A percentile compares a stretch with the other conserved stretches of the same genome.
Conservation (phyloP, 2,797 vertebrate genomes). For the Cyprinodon diabolis region DNA sequence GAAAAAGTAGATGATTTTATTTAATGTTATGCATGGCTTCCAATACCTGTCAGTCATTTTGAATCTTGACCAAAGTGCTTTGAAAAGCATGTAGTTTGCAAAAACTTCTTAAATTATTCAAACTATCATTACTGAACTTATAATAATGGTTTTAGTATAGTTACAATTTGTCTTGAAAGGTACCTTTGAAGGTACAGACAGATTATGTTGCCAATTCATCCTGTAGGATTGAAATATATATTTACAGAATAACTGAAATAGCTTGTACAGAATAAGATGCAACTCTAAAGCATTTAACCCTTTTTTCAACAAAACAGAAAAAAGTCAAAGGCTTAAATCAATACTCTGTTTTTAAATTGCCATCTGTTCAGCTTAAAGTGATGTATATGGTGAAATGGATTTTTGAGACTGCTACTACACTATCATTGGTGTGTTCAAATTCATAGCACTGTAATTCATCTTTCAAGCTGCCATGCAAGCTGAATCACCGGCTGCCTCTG, state of each 20-base stretch:
- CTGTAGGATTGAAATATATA: neutral
- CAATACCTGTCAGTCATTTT: neutral
- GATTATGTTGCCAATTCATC: neutral
- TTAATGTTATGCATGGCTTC: neutral
- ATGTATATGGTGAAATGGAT: constrained; percentile 12
- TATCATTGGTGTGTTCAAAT: constrained; percentile 19
- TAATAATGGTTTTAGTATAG: neutral
- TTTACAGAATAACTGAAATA: neutral
- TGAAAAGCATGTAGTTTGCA: neutral
- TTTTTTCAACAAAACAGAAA: neutral
- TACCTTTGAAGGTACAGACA: neutral
- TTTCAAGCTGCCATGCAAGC: constrained; percentile 28
- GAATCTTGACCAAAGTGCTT: neutral
- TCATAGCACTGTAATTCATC: constrained; percentile 35
- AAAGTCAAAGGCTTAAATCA: constrained; percentile 2
- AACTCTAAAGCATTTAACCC: neutral
- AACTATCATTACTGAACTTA: neutral
- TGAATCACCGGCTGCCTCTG: constrained; percentile 40
- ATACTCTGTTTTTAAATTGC: constrained; percentile 9
- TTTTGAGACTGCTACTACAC: neutral
- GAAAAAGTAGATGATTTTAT: constrained; percentile 6
- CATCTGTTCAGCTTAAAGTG: constrained; percentile 10
- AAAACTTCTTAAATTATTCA: neutral
- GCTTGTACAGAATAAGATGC: neutral
- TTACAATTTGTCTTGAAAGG: constrained; percentile 3